These are phyloP conservation scores for Podarcis cretensis DNA, from an alignment of 2,113 vertebrate species.

Conservation along the genomic window DNA sequence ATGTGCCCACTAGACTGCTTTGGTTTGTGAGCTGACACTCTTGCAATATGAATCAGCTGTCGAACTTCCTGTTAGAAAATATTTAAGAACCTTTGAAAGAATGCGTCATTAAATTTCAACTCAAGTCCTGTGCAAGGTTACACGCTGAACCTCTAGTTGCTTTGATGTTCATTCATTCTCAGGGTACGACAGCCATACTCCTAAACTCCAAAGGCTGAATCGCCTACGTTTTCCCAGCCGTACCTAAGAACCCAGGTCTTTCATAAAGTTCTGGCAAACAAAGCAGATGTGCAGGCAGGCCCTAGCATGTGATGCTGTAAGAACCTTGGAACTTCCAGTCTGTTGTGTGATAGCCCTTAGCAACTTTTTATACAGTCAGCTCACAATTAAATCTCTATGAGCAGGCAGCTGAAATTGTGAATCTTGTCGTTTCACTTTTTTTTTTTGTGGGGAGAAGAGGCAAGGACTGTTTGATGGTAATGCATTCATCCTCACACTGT, in stretches of 20 bases:
- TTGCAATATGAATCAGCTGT: background rate
- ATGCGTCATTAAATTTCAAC: background rate
- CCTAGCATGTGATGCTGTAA: background rate
- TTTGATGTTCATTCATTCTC: background rate
- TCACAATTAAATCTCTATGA: slow-evolving; percentile 19
- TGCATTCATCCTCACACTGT: slow-evolving; percentile 22
- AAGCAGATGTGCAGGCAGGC: background rate
- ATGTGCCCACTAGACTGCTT: background rate
- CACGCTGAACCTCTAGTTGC: no score
- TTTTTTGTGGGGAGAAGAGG: slow-evolving; percentile 8
- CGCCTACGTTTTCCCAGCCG: background rate
- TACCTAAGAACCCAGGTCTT: background rate
- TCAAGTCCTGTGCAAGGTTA: background rate
- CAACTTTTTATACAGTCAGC: background rate
- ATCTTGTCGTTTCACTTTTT: slow-evolving; percentile 16
- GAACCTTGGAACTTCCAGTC: background rate
- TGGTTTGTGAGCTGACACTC: background rate
- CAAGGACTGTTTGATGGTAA: slow-evolving; percentile 27
- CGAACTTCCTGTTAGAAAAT: background rate
- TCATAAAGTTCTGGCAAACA: background rate
- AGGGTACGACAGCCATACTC: background rate
- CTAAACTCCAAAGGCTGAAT: background rate
- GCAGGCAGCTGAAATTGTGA: slow-evolving; percentile 18
- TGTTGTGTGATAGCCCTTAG: background rate
- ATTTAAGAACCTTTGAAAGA: background rate